A percentile compares a stretch with the other conserved stretches of the same genome.
Evolutionary conservation across 2,113 vertebrate genomes (phyloP).

Genomic region (Apeltes quadracus): DNA sequence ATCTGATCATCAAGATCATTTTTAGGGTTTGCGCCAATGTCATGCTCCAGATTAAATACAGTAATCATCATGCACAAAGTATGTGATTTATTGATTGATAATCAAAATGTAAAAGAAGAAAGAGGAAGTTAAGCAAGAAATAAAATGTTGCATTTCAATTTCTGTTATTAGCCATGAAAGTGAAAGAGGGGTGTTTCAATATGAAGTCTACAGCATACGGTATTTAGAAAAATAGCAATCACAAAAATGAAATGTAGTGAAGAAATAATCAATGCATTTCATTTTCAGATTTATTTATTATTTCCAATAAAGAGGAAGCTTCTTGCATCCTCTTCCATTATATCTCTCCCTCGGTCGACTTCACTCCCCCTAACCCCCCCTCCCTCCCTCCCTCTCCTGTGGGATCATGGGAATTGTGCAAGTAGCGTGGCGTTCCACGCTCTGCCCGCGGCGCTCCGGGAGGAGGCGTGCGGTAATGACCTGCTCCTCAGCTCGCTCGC

Average conservation of each 20-base stretch:
- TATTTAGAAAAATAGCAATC: neutral
- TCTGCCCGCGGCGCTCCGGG: constrained; percentile 79
- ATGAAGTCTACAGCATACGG: neutral
- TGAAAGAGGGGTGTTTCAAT: neutral
- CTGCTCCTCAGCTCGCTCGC: constrained; percentile 81
- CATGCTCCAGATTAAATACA: constrained; percentile 20
- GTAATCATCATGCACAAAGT: constrained; percentile 8
- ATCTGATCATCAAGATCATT: constrained; percentile 13
- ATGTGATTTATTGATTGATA: constrained; percentile 14
- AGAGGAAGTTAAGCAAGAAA: neutral
- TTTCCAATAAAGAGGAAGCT: constrained; percentile 59
- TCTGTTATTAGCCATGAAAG: neutral
- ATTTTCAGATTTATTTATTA: neutral
- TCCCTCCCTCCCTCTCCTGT: constrained; percentile 60
- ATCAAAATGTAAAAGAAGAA: neutral
- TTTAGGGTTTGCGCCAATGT: constrained; percentile 14
- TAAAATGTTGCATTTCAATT: neutral
- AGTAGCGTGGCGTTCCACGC: constrained; percentile 79
- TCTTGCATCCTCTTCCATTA: constrained; percentile 34
- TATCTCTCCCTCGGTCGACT: constrained; percentile 38
- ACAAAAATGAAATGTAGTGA: neutral
- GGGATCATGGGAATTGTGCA: constrained; percentile 81
- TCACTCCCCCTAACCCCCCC: constrained; percentile 45
- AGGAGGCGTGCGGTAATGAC: constrained; percentile 82
- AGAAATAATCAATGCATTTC: constrained; percentile 2